Evolutionary conservation across 1,140 invertebrate genomes (phyloP), one percentile per base, ranked within the genome.

Genomic region (Zaprionus davidi): DNA sequence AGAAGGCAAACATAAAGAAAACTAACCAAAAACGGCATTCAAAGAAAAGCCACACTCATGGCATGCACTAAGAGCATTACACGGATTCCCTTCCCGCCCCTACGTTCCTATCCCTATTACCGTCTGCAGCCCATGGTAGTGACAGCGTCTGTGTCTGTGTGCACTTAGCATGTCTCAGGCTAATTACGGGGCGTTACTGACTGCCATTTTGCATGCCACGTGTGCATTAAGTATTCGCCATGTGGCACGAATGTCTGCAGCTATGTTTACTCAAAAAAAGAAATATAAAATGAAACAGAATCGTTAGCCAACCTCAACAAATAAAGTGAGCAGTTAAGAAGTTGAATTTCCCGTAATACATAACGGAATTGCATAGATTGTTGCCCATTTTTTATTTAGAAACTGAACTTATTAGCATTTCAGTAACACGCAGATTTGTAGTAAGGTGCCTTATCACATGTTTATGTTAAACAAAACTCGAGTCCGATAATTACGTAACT

Each of bases 111-210:
- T 22, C 26, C 11, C 20, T 4, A 11, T 12, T 34, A 55, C 22
- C 53, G 26, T 15, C 17, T 38, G 3, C 56, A 5, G 26, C 6
- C 2, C 28, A 31, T 7, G 6, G 1, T 31, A 31, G 28, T 7
- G 28, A 28, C 28, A 28, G 36, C 55, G 36, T 38, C 20, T 31
- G 1, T 66, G 76, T 44, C 12, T 71, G 65, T 75, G 74, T 72
- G 74, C 71, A 88, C 71, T 88, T 87, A 78, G 84, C 84, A 87
- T 87, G 84, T 81, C 84, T 76, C 63, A 58, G 85, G 67, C 85
- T 84, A 88, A 88, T 87, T 84, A 87, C 65, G 75, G 81, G 84
- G 84, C 84, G 84, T 87, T 84, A 68, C 84, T 72, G 78, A 87
- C 84, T 87, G 84, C 78, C 71, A 76, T 84, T 87, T 87, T 88